phyloP scores from a whole-genome alignment of 1,140 invertebrate species.

The Drosophila pandora region DNA sequence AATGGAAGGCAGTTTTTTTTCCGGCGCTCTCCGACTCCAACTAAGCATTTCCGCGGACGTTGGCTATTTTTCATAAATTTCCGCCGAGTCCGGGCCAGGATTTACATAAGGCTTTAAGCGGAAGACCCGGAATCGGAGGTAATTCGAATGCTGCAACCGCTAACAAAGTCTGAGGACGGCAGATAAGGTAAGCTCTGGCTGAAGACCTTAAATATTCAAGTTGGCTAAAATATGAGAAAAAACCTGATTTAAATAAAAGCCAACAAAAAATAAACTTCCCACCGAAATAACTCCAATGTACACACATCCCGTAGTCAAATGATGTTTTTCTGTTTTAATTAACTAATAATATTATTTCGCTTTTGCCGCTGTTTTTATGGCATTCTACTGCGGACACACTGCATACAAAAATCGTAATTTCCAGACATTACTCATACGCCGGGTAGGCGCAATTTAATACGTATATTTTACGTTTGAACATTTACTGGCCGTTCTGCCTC shows the following conservation, averaged over 20 bases:
- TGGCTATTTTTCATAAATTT: conserved; percentile 30
- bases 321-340: conserved; percentile 24
- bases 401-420: not conserved
- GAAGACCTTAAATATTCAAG: conserved; percentile 37
- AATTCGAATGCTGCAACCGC: conserved; percentile 4
- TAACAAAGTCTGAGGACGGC: conserved; percentile 11
- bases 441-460: conserved; percentile 30
- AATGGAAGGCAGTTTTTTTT: conserved; percentile 55
- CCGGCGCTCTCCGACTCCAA: not conserved
- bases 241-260: not conserved
- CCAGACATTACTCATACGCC: conserved; percentile 27
- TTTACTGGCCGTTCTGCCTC: conserved; percentile 25
- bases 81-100: conserved; percentile 15
- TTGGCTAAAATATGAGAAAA: conserved; percentile 6
- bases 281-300: not conserved
- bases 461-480: conserved; percentile 21
- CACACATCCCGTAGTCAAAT: conserved; percentile 18
- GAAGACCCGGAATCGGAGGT: conserved; percentile 37
- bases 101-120: conserved; percentile 33
- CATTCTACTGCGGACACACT: not conserved
- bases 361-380: conserved; percentile 3
- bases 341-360: conserved; percentile 31
- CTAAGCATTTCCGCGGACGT: conserved; percentile 39
- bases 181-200: conserved; percentile 17
- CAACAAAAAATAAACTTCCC: not conserved